Percentiles rank a stretch among this genome's conserved stretches.
These are phyloP conservation scores for Eulemur rubriventer DNA, from an alignment of 2,797 vertebrate species.

Conservation along the genomic window DNA sequence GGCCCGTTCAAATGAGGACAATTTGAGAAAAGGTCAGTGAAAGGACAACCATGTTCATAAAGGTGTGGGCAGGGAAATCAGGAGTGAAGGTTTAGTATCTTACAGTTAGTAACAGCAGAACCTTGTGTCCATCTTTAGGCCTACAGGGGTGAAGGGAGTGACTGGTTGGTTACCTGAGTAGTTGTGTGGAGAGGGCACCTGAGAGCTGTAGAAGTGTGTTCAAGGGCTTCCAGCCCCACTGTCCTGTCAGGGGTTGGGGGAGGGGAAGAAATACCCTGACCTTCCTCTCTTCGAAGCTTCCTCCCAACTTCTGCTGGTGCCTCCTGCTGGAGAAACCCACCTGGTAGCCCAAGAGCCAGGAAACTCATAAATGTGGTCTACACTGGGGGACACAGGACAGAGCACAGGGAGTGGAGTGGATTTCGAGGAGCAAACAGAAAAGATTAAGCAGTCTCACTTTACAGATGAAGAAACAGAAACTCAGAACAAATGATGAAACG, in stretches of 20 bases:
- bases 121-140: not conserved
- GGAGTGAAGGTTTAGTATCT: not conserved
- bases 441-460: not conserved
- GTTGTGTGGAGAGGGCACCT: not conserved
- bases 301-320: not conserved
- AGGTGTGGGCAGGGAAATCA: not conserved
- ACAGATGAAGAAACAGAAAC: not conserved
- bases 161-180: not conserved
- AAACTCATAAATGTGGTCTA: not conserved
- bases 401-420: too few species aligned
- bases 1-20: not conserved
- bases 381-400: not conserved
- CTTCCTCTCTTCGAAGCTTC: not conserved
- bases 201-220: not conserved
- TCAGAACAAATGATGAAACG: not conserved
- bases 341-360: not conserved
- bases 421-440: not conserved
- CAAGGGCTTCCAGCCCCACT: not conserved
- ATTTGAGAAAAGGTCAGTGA: not conserved
- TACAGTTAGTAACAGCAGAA: not conserved
- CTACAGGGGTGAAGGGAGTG: not conserved
- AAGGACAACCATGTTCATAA: not conserved
- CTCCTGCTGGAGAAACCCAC: not conserved
- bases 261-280: not conserved
- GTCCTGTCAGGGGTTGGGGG: not conserved